Evolutionary conservation across 2,113 vertebrate genomes (phyloP), one percentile per base, ranked within the genome.

Genomic region (Azemiops feae): DNA sequence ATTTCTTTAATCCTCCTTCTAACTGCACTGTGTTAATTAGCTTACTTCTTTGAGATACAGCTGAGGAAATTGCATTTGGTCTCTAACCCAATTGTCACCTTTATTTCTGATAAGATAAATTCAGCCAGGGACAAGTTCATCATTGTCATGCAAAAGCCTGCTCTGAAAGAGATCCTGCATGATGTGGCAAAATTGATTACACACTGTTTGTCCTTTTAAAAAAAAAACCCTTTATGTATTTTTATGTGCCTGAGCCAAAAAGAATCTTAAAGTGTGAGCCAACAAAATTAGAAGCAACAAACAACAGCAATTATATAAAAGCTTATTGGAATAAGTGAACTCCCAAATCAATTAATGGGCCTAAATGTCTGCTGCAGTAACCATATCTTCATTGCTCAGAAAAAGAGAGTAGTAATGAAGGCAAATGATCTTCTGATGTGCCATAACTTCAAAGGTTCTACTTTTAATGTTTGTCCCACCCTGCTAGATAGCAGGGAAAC

Each of bases 51-150:
- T 93, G 90, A 94, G 14, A 90, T 94, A 2, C 92, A 94, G 95
- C 93, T 94, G 85, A 93, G 81, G 91, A 9, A 64, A 52, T 53
- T 92, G 95, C n/a, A 91, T 27, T 90, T 94, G 34, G 92, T 85
- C 45, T 93, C 94, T 69, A 91, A 39, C 74, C 89, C 93, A 85
- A 91, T 95, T 91, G 92, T 74, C 91, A 86, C 87, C 95, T 30
- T 81, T 64, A 88, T 57, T 64, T 87, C 20, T 85, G 53, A 57
- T n/a, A 58, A 47, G 69, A 34, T 85, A 85, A 55, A 85, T 45
- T 85, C 47, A 85, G n/a, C 22, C 30, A 52, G 45, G 39, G 58
- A 88, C 55, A 87, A 52, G 30, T 45, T 52, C 1, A 60, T 50
- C 27, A 4, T 34, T 50, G 94, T 88, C 93, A 27, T 64, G 54